Conservation (phyloP, 2,113 vertebrate genomes). For the Dicrurus megarhynchus region DNA sequence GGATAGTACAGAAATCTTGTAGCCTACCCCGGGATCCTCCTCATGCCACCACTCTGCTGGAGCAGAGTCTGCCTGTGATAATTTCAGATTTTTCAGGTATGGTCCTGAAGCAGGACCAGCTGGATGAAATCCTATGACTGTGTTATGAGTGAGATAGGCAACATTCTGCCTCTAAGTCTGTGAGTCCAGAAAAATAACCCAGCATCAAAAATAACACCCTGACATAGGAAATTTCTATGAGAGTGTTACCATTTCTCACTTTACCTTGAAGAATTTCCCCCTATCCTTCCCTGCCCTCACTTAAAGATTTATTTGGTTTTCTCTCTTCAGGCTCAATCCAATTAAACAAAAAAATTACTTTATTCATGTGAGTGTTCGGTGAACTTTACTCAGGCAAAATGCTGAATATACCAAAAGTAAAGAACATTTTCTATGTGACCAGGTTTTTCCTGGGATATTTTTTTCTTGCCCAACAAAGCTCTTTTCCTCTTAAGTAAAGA, state of each 20-base stretch:
- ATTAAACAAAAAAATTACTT: conserved; percentile 49
- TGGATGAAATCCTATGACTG: neutral
- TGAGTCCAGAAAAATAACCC: neutral
- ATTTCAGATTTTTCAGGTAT: neutral
- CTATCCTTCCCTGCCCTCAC: neutral
- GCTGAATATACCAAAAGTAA: conserved; percentile 45
- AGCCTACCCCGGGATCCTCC: neutral
- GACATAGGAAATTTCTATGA: neutral
- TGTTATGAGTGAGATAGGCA: neutral
- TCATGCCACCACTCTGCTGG: neutral
- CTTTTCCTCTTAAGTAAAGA: neutral
- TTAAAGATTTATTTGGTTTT: conserved; percentile 36
- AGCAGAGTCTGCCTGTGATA: neutral
- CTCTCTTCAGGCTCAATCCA: conserved; percentile 22
- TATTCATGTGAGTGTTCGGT: conserved; percentile 7
- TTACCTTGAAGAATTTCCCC: neutral
- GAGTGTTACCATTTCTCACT: neutral
- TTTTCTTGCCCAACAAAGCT: conserved; percentile 17
- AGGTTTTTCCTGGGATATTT: neutral
- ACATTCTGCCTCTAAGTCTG: neutral
- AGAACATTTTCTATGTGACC: conserved; percentile 26
- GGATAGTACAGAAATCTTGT: neutral
- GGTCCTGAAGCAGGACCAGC: neutral
- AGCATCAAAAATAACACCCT: neutral
- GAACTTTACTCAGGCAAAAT: conserved; percentile 38